A percentile compares a stretch with the other conserved stretches of the same genome.
Evolutionary conservation across 2,888 invertebrate species (phyloP).

Genomic region (Scaptomyza reducta): DNA sequence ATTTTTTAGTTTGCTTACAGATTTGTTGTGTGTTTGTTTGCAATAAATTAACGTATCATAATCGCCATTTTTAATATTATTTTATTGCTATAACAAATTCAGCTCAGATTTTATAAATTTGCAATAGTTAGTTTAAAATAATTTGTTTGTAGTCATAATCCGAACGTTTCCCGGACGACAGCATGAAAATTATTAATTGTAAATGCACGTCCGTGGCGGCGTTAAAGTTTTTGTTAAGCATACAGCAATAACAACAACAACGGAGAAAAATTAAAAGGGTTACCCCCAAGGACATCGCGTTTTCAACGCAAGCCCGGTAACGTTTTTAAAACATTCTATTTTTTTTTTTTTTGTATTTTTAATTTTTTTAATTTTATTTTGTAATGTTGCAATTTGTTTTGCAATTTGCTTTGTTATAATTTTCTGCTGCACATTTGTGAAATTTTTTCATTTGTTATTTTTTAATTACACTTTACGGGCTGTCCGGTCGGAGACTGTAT

Average conservation of each 20-base stretch:
- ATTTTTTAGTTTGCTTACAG: slow-evolving; percentile 27
- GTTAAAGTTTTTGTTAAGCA: slow-evolving; percentile 37
- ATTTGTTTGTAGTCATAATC: slow-evolving; percentile 43
- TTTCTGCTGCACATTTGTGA: slow-evolving; percentile 45
- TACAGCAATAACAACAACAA: slow-evolving; percentile 48
- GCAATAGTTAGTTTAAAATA: slow-evolving; percentile 37
- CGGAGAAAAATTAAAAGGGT: slow-evolving; percentile 32
- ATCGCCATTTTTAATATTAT: slow-evolving; percentile 20
- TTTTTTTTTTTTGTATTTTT: slow-evolving; percentile 19
- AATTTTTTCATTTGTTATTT: slow-evolving; percentile 62
- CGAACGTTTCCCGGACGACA: slow-evolving; percentile 22
- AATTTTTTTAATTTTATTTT: slow-evolving; percentile 21
- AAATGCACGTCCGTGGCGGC: slow-evolving; percentile 25
- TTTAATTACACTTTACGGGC: slow-evolving; percentile 70
- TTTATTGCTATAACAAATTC: slow-evolving; percentile 3
- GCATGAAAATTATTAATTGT: slow-evolving; percentile 31
- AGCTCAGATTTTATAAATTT: slow-evolving; percentile 28
- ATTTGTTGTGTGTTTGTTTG: slow-evolving; percentile 27
- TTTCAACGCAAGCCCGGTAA: slow-evolving; percentile 33
- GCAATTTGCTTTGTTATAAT: slow-evolving; percentile 46
- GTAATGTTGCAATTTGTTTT: slow-evolving; percentile 29
- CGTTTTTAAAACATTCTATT: slow-evolving; percentile 44
- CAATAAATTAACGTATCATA: slow-evolving; percentile 20
- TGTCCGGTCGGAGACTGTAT: slow-evolving; percentile 11
- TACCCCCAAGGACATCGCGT: slow-evolving; percentile 57